Evolutionary conservation across 2,113 vertebrate genomes (phyloP), one percentile per base, ranked within the genome.

Genomic region (Perca schrenkii): DNA sequence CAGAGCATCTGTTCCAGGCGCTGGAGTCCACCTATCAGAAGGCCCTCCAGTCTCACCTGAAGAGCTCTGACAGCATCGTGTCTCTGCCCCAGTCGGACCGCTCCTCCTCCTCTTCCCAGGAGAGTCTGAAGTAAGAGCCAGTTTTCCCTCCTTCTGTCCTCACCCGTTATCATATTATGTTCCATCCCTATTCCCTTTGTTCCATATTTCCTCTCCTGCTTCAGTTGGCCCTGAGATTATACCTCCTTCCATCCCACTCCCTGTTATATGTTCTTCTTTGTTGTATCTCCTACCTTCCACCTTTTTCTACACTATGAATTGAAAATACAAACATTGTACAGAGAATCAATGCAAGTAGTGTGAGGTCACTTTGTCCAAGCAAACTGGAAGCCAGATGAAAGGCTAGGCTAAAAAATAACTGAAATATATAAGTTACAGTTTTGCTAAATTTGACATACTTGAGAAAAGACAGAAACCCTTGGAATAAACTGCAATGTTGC

Each of bases 1-100:
- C 98, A 7, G 98, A 99, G 90, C 97, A 97, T 75, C 93, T 99
- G 67, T 99, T 97, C 90, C 97, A 99, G 90, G 96, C 94, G 0
- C 83, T 99, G 91, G 98, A 99, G 88, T 97, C 97, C 25, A 96
- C 97, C 40, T 99, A 99, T 93, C 98, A 99, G 96, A 99, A 98
- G 86, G 98, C 98, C 46, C 95, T 99, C 31, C 98, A 99, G 92
- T 98, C 97, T 0, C 97, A 99, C 84, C 86, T 99, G 91, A 99
- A 98, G 95, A 97, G 97, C 86, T 99, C 98, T 0, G 98, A 99
- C 94, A 99, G 98, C 93, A 95, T 99, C 0, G 96, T 98, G 83
- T 99, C 98, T 7, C 94, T 99, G 64, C 98, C 98, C 0, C 98
- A 99, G 77, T 99, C 98, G 0, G 98, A 99, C 91, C 97, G 98